Evolutionary conservation across 2,888 invertebrate genomes (phyloP).

Genomic region (Pyrrhosoma nymphula): DNA sequence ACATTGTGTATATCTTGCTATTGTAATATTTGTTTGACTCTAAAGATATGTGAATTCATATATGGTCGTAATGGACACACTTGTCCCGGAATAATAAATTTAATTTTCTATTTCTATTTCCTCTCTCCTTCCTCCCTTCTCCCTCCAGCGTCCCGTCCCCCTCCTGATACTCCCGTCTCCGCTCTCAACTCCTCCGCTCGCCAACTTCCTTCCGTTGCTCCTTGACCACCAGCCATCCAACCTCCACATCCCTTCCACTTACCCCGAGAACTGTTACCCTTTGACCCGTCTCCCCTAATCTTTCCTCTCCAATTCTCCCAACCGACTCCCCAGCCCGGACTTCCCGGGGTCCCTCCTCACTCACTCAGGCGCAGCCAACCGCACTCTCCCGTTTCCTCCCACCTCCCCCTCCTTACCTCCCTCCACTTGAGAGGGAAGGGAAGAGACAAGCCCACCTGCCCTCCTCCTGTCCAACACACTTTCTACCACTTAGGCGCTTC

Average conservation of each 20-base stretch:
- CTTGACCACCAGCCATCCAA: not conserved
- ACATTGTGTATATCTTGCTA: no score
- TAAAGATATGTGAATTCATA: no score
- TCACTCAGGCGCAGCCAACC: not conserved
- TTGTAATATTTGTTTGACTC: no score
- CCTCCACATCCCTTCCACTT: not conserved
- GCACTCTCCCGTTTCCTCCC: not conserved
- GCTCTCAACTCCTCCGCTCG: not conserved
- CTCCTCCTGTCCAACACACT: not conserved
- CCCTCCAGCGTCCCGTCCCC: not conserved
- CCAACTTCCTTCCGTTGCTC: not conserved
- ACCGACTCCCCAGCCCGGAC: not conserved
- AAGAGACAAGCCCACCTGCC: no score
- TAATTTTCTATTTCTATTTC: no score
- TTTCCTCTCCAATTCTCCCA: conserved; percentile 33
- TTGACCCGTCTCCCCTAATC: conserved; percentile 17
- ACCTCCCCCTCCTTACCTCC: no score
- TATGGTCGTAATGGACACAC: no score
- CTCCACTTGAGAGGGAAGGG: not conserved
- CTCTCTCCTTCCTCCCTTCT: not conserved
- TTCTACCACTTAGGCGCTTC: not conserved
- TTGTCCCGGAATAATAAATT: no score
- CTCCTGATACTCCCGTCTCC: not conserved
- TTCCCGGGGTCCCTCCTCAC: not conserved
- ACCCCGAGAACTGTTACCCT: conserved; percentile 3